These are phyloP conservation scores for Dexiosoma caninum DNA, from an alignment of 2,888 invertebrate genomes.

Conservation along the genomic window DNA sequence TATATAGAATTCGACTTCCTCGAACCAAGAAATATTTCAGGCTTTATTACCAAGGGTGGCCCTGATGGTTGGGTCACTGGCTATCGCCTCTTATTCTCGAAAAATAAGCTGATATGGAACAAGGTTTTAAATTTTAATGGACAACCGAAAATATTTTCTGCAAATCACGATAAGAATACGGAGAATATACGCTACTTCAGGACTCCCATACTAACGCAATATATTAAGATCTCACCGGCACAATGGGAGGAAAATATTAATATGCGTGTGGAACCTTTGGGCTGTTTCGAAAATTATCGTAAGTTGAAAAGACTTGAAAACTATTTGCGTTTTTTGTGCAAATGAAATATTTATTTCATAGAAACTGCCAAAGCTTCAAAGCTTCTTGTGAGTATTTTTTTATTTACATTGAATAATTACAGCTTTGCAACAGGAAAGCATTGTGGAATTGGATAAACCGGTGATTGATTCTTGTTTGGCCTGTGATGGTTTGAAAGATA, in stretches of 20 bases:
- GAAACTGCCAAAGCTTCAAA: no score
- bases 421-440: slow-evolving; percentile 69
- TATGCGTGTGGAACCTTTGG: slow-evolving; percentile 86
- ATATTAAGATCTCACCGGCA: slow-evolving; percentile 84
- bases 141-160: slow-evolving; percentile 82
- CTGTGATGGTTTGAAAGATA: slow-evolving; percentile 72
- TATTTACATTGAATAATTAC: background rate
- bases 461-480: slow-evolving; percentile 79
- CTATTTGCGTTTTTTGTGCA: no score
- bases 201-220: slow-evolving; percentile 85
- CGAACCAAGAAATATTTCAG: slow-evolving; percentile 86
- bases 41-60: slow-evolving; percentile 86
- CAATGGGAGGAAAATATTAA: slow-evolving; percentile 87
- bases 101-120: slow-evolving; percentile 85
- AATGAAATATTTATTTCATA: no score
- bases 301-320: slow-evolving; percentile 75
- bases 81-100: slow-evolving; percentile 86
- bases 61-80: slow-evolving; percentile 85
- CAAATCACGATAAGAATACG: slow-evolving; percentile 83
- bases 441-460: slow-evolving; percentile 61
- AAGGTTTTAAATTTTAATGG: slow-evolving; percentile 81
- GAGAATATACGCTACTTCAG: slow-evolving; percentile 83
- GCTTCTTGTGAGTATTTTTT: no score
- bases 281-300: slow-evolving; percentile 87
- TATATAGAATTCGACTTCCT: slow-evolving; percentile 88